phyloP scores from a whole-genome alignment of 2,888 invertebrate species.

The Agonopterix alstromeriana region DNA sequence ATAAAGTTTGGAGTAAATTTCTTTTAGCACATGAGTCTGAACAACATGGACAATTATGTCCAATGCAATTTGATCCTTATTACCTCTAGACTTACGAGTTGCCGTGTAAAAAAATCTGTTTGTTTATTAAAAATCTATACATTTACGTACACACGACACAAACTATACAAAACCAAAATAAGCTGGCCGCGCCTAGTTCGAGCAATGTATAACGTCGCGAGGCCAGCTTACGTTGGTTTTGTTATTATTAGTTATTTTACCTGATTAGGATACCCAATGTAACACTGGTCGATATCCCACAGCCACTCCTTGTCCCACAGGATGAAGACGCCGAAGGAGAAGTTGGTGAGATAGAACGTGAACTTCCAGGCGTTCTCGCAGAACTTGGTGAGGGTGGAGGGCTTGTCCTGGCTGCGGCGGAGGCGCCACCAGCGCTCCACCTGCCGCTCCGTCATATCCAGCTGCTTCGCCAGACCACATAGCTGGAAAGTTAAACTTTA shows the following conservation, averaged over 20 bases:
- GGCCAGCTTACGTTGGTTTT: no score
- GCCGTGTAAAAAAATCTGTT: no score
- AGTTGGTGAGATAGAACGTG: slow-evolving; percentile 90
- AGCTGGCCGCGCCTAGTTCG: no score
- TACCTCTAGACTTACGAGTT: no score
- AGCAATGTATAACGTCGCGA: no score
- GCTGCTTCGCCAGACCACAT: slow-evolving; percentile 85
- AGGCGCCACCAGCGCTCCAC: slow-evolving; percentile 95
- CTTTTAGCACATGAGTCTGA: no score
- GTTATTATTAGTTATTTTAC: slow-evolving; percentile 39
- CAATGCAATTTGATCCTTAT: no score
- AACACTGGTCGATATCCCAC: slow-evolving; percentile 94
- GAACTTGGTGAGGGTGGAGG: slow-evolving; percentile 94
- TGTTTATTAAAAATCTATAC: no score
- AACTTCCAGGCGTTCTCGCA: slow-evolving; percentile 95
- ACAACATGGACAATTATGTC: no score
- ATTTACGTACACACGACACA: no score
- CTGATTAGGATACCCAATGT: slow-evolving; percentile 88
- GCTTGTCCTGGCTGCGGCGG: slow-evolving; percentile 90
- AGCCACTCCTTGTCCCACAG: slow-evolving; percentile 97
- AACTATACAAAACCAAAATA: no score
- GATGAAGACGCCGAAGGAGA: slow-evolving; percentile 86
- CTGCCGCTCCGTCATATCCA: slow-evolving; percentile 90
- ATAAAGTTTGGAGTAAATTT: no score
- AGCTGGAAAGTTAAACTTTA: slow-evolving; percentile 59